Percentiles rank a stretch among this genome's conserved stretches.
Evolutionary conservation across 2,113 vertebrate species (phyloP).

Genomic region (Thunnus maccoyii): DNA sequence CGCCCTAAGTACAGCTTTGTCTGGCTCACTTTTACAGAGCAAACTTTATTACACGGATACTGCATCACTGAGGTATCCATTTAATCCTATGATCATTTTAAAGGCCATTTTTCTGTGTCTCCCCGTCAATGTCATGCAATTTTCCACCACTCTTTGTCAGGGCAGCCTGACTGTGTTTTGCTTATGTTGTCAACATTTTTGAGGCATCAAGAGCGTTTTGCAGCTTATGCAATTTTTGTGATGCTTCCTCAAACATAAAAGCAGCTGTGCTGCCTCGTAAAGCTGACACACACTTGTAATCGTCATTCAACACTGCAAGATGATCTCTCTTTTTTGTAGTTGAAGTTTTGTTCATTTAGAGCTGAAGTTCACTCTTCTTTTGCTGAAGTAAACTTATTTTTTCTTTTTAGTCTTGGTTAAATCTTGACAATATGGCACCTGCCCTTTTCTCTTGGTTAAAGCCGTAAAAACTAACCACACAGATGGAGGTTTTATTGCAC

Average conservation of each 20-base stretch:
- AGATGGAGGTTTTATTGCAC: slow-evolving; percentile 61
- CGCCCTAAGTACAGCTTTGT: not conserved
- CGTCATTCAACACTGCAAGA: slow-evolving; percentile 35
- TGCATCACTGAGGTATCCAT: slow-evolving; percentile 15
- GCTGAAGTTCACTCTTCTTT: slow-evolving; percentile 38
- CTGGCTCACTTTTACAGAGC: slow-evolving; percentile 11
- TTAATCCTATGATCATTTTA: slow-evolving; percentile 30
- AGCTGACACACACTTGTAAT: slow-evolving; percentile 63
- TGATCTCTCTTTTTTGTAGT: slow-evolving; percentile 39
- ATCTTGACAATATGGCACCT: slow-evolving; percentile 24
- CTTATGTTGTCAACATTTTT: slow-evolving; percentile 58
- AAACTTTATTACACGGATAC: slow-evolving; percentile 12
- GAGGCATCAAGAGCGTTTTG: slow-evolving; percentile 40
- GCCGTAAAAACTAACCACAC: slow-evolving; percentile 41
- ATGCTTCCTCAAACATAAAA: slow-evolving; percentile 47
- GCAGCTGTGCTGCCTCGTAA: slow-evolving; percentile 39
- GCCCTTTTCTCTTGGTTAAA: slow-evolving; percentile 56
- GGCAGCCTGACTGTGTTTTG: slow-evolving; percentile 40
- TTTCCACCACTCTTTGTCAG: slow-evolving; percentile 40
- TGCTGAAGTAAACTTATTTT: not conserved
- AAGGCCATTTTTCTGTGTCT: slow-evolving; percentile 15
- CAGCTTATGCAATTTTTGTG: slow-evolving; percentile 56
- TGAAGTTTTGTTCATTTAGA: slow-evolving; percentile 32
- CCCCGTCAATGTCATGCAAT: slow-evolving; percentile 22
- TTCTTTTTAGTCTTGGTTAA: slow-evolving; percentile 25